Base-by-base conservation (phyloP, 1,140 invertebrate species). In the Magallana angulata region DNA sequence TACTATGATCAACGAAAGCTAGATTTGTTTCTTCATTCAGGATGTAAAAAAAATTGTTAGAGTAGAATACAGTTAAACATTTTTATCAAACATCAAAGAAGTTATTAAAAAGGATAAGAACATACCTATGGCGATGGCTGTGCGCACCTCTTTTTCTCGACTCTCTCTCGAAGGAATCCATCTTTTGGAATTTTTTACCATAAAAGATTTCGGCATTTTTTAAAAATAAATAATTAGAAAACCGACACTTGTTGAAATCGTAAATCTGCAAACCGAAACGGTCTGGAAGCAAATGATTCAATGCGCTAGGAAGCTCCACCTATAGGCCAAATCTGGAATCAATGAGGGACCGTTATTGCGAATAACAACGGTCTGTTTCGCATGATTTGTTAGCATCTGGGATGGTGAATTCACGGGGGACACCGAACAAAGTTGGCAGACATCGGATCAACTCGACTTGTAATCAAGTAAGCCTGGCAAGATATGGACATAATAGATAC, bases 171-270 rank as follows among this genome's bases (percentile, higher is more conserved):
- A 30, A 8, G 68, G 68, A 30, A 30, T 76, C 68, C 68, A 76
- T 76, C 68, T 18, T 12, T 30, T 76, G 36, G 68, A 76, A 76
- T 76, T 76, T 76, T 76, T 76, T 30, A 76, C 68, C 68, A 76
- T 76, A 30, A 76, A 76, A 76, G 68, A 76, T 76, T 76, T 76
- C 68, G 68, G 68, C 68, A 76, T 76, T 30, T 76, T 76, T 18
- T 30, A 24, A 30, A 18, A 11, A 76, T 12, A 62, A 62, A 12
- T 62, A 12, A 12, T 6, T 6, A 16, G n/a, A 12, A 62, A 62
- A 62, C 1, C 36, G 36, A 48, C 36, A 48, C 11, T 18, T 18
- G 4, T 76, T 8, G 24, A 76, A 76, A 36, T 30, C 30, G 36
- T 12, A 76, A 18, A 76, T 30, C 24, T 76, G 36, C 11, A 76